Conservation (phyloP, 2,113 vertebrate genomes). For the Benitochromis conjunctus region DNA sequence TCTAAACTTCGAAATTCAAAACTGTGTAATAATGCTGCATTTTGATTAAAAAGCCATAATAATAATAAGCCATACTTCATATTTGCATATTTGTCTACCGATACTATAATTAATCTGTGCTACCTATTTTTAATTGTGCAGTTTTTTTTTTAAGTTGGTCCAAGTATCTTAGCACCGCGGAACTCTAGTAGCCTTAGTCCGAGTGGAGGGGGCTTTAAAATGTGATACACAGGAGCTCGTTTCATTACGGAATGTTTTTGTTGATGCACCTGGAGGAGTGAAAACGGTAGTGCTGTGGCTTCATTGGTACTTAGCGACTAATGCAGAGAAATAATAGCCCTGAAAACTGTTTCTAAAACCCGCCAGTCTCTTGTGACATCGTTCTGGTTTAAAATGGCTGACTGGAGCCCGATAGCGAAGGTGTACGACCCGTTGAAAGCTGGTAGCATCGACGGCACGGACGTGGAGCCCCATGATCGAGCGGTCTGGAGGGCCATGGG, state of each 20-base stretch:
- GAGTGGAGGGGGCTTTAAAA: background rate
- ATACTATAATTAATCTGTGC: background rate
- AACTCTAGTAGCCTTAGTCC: background rate
- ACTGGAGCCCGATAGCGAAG: slow-evolving; percentile 91
- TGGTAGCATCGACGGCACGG: slow-evolving; percentile 94
- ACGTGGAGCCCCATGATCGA: slow-evolving; percentile 91
- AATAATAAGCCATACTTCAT: background rate
- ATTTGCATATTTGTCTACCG: background rate
- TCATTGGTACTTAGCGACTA: background rate
- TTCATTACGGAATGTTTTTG: slow-evolving; percentile 35
- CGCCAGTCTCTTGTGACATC: accelerated
- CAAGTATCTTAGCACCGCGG: background rate
- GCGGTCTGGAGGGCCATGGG: slow-evolving; percentile 91
- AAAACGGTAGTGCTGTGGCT: background rate
- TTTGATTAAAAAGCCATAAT: too few relatives aligned
- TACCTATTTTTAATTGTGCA: background rate
- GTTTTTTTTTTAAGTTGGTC: background rate
- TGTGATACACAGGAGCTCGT: background rate
- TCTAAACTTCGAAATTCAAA: too few relatives aligned
- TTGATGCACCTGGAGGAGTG: background rate
- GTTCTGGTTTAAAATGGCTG: slow-evolving; percentile 70
- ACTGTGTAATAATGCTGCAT: too few relatives aligned
- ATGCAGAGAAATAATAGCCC: background rate
- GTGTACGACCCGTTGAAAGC: slow-evolving; percentile 91
- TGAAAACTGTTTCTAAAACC: background rate